These are phyloP conservation scores for Callimorpha dominula DNA, from an alignment of 2,888 invertebrate genomes.

Conservation along the genomic window DNA sequence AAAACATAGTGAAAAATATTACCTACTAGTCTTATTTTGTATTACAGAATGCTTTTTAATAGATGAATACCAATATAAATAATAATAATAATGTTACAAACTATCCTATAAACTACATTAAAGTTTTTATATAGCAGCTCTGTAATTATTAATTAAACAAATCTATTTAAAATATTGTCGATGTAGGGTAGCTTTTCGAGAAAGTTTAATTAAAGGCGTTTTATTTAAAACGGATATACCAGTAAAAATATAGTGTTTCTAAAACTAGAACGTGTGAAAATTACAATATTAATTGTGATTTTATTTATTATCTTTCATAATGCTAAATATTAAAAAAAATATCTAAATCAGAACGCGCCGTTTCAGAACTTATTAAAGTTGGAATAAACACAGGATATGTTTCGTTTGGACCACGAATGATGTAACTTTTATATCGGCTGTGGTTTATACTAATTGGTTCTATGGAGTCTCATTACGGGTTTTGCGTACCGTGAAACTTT, in stretches of 20 bases:
- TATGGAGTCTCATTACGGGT: neutral
- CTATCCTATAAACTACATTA: neutral
- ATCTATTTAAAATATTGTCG: neutral
- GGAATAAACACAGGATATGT: neutral
- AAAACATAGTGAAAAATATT: slow-evolving; percentile 59
- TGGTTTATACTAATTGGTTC: neutral
- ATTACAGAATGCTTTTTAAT: slow-evolving; percentile 52
- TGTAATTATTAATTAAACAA: neutral
- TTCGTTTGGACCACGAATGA: neutral
- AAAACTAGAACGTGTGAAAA: neutral
- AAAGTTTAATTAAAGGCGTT: slow-evolving; percentile 1
- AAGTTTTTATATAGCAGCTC: slow-evolving; percentile 14
- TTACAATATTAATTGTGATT: slow-evolving; percentile 14
- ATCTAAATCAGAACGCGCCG: neutral
- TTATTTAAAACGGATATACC: slow-evolving; percentile 4
- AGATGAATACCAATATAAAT: slow-evolving; percentile 42
- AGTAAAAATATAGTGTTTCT: neutral
- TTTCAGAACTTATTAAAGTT: neutral
- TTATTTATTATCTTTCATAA: neutral
- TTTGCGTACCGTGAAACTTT: neutral
- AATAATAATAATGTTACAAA: slow-evolving; percentile 19
- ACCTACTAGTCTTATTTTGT: slow-evolving; percentile 73
- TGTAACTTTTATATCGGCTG: neutral
- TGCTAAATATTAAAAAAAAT: neutral
- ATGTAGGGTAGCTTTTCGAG: neutral